These are phyloP conservation scores for Leucopsar rothschildi DNA, from an alignment of 2,113 vertebrate species.

Conservation along the genomic window DNA sequence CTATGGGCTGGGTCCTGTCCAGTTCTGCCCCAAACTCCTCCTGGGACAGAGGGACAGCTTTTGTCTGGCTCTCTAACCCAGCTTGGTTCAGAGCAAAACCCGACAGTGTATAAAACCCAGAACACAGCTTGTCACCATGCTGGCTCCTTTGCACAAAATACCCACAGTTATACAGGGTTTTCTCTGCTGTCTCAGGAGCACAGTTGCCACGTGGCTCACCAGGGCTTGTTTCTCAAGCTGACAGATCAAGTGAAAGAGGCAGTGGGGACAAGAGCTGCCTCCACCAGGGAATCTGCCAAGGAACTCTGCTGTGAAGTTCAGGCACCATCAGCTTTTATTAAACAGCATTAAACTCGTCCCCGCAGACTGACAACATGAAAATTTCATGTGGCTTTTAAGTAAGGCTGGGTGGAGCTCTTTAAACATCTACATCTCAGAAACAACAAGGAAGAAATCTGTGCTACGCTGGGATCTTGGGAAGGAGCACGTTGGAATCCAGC, in stretches of 20 bases:
- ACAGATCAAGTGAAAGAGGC: background rate
- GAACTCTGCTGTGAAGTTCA: background rate
- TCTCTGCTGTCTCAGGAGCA: background rate
- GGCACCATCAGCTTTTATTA: conserved; percentile 11
- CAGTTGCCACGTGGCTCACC: background rate
- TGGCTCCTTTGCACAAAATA: background rate
- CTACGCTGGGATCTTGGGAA: background rate
- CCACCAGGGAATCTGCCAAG: background rate
- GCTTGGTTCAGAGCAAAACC: background rate
- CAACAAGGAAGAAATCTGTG: background rate
- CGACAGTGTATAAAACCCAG: background rate
- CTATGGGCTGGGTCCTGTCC: background rate
- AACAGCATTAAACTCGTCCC: background rate
- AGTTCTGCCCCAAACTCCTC: background rate
- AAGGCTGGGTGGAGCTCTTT: background rate
- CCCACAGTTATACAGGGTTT: background rate
- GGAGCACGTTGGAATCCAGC: background rate
- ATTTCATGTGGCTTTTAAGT: conserved; percentile 20
- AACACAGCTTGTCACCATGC: background rate
- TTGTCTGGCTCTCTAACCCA: background rate
- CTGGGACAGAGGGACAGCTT: background rate
- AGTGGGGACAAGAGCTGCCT: background rate
- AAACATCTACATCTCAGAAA: background rate
- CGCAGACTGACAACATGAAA: background rate
- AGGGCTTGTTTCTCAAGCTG: background rate